Evolutionary conservation across 2,888 invertebrate genomes (phyloP).

Genomic region (Dyspetes luteomarginatus): DNA sequence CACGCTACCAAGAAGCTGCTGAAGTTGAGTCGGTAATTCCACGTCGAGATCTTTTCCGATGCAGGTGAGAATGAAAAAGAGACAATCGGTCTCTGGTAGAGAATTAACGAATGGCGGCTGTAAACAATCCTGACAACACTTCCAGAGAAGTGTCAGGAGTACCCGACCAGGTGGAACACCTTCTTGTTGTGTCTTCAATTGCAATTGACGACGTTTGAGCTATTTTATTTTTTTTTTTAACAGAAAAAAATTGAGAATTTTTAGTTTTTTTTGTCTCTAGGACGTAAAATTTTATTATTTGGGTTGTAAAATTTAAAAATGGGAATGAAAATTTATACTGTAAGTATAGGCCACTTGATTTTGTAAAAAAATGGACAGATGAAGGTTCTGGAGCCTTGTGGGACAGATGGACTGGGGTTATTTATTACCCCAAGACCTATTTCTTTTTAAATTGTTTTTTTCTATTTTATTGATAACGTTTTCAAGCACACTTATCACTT

Average conservation of each 20-base stretch:
- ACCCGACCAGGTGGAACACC: constrained; percentile 89
- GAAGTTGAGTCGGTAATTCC: constrained; percentile 92
- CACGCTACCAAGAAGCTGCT: constrained; percentile 91
- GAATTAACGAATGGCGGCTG: constrained; percentile 91
- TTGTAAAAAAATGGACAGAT: no score
- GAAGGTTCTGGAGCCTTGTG: no score
- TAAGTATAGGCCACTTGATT: no score
- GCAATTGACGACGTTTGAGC: constrained; percentile 88
- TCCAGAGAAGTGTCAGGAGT: constrained; percentile 92
- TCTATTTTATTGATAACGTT: no score
- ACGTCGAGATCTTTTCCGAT: constrained; percentile 94
- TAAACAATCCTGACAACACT: constrained; percentile 95
- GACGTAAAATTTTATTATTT: no score
- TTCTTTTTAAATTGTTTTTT: no score
- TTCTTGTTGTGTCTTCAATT: constrained; percentile 85
- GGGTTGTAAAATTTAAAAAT: no score
- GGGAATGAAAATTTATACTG: no score
- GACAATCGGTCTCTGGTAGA: constrained; percentile 93
- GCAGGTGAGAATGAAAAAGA: constrained; percentile 94
- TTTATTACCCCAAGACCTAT: no score
- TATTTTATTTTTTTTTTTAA: no score
- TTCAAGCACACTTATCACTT: no score
- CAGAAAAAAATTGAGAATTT: constrained; percentile 4
- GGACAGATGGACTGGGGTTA: no score
- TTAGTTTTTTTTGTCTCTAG: background rate